Percentiles rank a stretch among this genome's conserved stretches.
These are phyloP conservation scores for Rhyzopertha dominica DNA, from an alignment of 1,140 invertebrate species.

Conservation along the genomic window DNA sequence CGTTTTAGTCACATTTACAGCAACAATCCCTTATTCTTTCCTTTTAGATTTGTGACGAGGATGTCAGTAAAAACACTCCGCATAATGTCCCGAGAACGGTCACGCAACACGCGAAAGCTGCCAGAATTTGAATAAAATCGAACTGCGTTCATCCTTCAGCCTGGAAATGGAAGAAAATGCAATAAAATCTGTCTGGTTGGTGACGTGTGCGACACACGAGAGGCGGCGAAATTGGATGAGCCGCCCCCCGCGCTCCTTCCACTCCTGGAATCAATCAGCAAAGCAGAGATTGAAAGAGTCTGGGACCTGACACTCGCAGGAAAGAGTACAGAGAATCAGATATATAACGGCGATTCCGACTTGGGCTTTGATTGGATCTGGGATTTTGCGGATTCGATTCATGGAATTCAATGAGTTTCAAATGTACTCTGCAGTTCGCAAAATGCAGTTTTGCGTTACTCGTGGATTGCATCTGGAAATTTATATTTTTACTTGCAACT, in stretches of 20 bases:
- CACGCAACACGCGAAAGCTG: too few relatives aligned
- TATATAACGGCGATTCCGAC: constrained; percentile 23
- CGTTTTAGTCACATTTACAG: too few relatives aligned
- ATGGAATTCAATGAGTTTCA: constrained; percentile 1
- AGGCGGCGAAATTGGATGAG: constrained; percentile 35
- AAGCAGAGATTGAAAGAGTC: constrained; percentile 27
- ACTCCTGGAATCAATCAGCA: constrained; percentile 27
- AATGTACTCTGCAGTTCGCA: constrained; percentile 5
- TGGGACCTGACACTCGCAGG: constrained; percentile 28
- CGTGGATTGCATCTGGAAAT: too few relatives aligned
- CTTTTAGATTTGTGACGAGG: too few relatives aligned
- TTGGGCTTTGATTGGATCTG: constrained; percentile 35
- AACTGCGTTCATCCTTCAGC: background rate
- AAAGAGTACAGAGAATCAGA: constrained; percentile 29
- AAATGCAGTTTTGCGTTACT: constrained; percentile 10
- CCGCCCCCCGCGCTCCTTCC: constrained; percentile 18
- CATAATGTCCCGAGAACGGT: too few relatives aligned
- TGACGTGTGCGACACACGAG: constrained; percentile 40
- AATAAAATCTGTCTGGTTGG: constrained; percentile 33
- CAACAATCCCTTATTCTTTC: too few relatives aligned
- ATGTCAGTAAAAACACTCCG: too few relatives aligned
- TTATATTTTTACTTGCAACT: too few relatives aligned
- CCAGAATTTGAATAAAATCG: constrained; percentile 11
- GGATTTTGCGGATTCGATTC: constrained; percentile 12
- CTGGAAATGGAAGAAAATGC: constrained; percentile 2